A percentile compares a stretch with the other conserved stretches of the same genome.
Conservation (phyloP, 2,113 vertebrate genomes). For the Diadophis punctatus region DNA sequence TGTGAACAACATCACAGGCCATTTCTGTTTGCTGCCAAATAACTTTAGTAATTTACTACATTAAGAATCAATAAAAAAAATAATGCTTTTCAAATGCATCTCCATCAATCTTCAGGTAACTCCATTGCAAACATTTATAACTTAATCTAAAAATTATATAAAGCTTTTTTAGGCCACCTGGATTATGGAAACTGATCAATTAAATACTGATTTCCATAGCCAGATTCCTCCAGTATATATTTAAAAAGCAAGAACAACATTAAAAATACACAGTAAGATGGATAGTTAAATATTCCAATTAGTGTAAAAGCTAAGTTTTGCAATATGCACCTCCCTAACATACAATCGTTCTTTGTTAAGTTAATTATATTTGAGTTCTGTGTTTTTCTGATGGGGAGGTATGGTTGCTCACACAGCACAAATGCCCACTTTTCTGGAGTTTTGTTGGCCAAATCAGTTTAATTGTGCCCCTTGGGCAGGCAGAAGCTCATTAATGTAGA, state of each 20-base stretch:
- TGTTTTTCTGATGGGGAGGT: constrained; percentile 19
- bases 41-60: constrained; percentile 98
- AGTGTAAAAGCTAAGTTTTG: constrained; percentile 32
- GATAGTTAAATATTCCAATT: constrained; percentile 31
- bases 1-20: constrained; percentile 81
- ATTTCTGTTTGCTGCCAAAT: constrained; percentile 93
- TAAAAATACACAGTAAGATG: constrained; percentile 31
- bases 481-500: neutral
- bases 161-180: constrained; percentile 62
- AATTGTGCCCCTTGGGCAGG: neutral
- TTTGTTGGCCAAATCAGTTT: neutral
- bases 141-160: constrained; percentile 79
- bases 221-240: constrained; percentile 27
- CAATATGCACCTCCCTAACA: constrained; percentile 19
- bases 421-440: neutral
- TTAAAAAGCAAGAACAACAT: constrained; percentile 35
- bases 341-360: constrained; percentile 15
- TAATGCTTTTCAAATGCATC: constrained; percentile 93
- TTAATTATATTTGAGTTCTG: neutral
- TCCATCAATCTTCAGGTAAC: constrained; percentile 82
- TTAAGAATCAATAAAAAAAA: constrained; percentile 99
- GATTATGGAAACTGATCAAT: constrained; percentile 59
- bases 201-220: constrained; percentile 39
- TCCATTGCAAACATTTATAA: constrained; percentile 77
- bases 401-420: neutral